Evolutionary conservation across 1,140 invertebrate species (phyloP), one percentile per base, ranked within the genome.

Genomic region (Metopolophium dirhodum): DNA sequence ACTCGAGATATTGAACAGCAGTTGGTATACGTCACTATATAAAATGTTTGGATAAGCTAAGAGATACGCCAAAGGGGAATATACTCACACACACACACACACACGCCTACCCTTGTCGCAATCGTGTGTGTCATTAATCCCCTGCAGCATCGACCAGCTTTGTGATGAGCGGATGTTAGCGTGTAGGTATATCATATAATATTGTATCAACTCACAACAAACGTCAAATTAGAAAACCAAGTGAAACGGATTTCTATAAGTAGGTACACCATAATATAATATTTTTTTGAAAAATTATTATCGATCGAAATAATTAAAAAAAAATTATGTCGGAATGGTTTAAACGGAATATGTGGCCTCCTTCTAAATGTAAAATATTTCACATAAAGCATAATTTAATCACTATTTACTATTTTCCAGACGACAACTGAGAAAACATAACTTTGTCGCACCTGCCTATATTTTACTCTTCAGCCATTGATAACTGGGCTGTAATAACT

Each of bases 31-130:
- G 61, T 77, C 61, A 77, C 61, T 77, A n/a, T 35, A 77, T 35
- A 77, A 77, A n/a, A 77, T 77, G n/a, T 77, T 77, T 77, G 61
- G 61, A 77, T 77, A 77, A 77, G 61, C 61, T 77, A n/a, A 77
- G 22, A 77, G 11, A 77, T n/a, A 77, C 30, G 14, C 61, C 61
- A n/a, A 77, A 77, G 30, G 61, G 61, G 14, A 77, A 35, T 7
- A 22, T 9, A 47, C 7, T 23, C 54, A 22, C 7, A 61, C 57
- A 68, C 61, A n/a, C 30, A 77, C 14, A 68, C 61, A 68, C 61
- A 68, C 30, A 68, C 30, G 4, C 9, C 9, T 14, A n/a, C 11
- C 14, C 14, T 77, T 4, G n/a, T 18, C 7, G 30, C 30, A n/a
- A 77, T 7, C 22, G 7, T 54, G 51, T 77, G 61, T 68, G 14